phyloP scores from a whole-genome alignment of 2,888 invertebrate genomes.

The Rhagonycha lutea region DNA sequence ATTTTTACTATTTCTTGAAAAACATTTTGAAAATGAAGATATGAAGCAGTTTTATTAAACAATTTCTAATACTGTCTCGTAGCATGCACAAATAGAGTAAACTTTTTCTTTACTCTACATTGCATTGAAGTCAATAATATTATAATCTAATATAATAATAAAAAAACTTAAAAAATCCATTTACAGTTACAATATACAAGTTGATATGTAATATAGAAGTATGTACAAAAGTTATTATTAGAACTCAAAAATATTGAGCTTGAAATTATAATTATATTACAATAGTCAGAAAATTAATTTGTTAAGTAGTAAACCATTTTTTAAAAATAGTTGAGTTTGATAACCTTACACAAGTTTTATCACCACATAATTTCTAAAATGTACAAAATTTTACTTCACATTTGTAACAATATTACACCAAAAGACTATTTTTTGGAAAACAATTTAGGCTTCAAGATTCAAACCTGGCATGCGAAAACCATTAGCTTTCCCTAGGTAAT shows the following conservation, averaged over 20 bases:
- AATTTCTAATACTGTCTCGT: neutral
- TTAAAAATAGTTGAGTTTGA: neutral
- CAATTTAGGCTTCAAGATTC: neutral
- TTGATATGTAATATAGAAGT: constrained; percentile 26
- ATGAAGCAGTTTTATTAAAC: neutral
- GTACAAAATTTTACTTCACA: neutral
- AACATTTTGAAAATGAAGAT: neutral
- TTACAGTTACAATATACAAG: constrained; percentile 26
- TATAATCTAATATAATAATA: neutral
- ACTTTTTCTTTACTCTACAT: neutral
- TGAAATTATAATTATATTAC: neutral
- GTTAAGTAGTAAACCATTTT: neutral
- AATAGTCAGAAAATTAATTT: neutral
- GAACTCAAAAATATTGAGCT: neutral
- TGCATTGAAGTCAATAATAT: neutral
- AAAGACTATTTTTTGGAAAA: neutral
- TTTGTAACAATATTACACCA: neutral
- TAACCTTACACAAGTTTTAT: neutral
- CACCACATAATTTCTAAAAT: neutral
- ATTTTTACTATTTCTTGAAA: neutral
- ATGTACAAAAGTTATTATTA: neutral
- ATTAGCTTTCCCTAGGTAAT: neutral
- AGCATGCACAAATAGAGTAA: neutral
- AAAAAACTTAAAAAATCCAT: constrained; percentile 8
- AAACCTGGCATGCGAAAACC: neutral